These are phyloP conservation scores for Tipula lateralis DNA, from an alignment of 2,888 invertebrate species.

Conservation along the genomic window DNA sequence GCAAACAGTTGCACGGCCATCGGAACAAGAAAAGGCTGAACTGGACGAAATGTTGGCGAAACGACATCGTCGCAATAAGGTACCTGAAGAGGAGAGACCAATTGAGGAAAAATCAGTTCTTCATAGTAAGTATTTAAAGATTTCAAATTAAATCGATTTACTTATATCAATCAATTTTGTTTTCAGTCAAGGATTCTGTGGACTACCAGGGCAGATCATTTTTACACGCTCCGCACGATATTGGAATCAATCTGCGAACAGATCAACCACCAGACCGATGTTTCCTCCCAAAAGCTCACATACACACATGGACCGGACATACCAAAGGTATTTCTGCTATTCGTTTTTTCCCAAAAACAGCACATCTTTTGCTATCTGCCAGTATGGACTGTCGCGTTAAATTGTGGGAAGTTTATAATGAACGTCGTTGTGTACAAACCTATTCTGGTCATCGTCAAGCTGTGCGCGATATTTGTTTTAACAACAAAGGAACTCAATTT, in stretches of 20 bases:
- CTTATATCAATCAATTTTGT: constrained; percentile 32
- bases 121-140: constrained; percentile 67
- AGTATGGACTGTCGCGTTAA: constrained; percentile 97
- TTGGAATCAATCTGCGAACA: constrained; percentile 81
- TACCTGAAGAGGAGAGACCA: constrained; percentile 89
- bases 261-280: constrained; percentile 89
- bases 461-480: constrained; percentile 92
- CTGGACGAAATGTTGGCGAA: constrained; percentile 91
- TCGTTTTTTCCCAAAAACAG: constrained; percentile 90
- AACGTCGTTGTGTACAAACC: constrained; percentile 85
- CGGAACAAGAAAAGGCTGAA: constrained; percentile 89
- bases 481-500: constrained; percentile 88
- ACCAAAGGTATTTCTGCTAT: constrained; percentile 93
- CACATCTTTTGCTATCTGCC: constrained; percentile 89
- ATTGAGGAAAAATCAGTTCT: constrained; percentile 92
- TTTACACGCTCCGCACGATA: constrained; percentile 86
- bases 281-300: constrained; percentile 91
- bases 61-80: constrained; percentile 76
- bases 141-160: background rate
- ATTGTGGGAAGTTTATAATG: constrained; percentile 98
- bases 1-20: constrained; percentile 79
- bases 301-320: constrained; percentile 96
- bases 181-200: constrained; percentile 79
- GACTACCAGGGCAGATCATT: constrained; percentile 98
- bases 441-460: constrained; percentile 97